Percentiles rank a stretch among this genome's conserved stretches.
Conservation (phyloP, 2,888 invertebrate species). For the Agrochola lychnidis region DNA sequence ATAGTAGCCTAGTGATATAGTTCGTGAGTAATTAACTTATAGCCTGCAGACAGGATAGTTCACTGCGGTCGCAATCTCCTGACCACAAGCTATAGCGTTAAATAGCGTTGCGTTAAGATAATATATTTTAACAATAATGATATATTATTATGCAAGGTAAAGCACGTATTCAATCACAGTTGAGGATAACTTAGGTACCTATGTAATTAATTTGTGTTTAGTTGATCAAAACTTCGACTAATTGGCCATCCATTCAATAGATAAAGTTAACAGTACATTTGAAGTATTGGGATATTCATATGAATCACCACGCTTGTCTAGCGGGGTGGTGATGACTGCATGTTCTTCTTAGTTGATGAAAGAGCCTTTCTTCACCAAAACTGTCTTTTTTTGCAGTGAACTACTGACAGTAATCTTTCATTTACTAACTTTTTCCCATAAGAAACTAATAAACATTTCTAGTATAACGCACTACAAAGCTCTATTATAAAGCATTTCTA, state of each 20-base stretch:
- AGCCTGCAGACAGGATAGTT: constrained; percentile 4
- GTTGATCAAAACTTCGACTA: constrained; percentile 8
- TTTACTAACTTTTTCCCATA: neutral
- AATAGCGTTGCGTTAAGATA: constrained; percentile 30
- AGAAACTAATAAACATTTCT: too few species aligned
- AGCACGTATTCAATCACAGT: constrained; percentile 31
- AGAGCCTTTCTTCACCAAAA: neutral
- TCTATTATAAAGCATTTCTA: too few species aligned
- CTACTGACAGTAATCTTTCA: too few species aligned
- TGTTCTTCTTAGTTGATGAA: neutral
- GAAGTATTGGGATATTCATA: neutral
- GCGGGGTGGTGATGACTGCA: neutral
- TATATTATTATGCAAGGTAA: constrained; percentile 34
- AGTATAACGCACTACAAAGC: too few species aligned
- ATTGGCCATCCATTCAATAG: constrained; percentile 17
- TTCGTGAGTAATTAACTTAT: neutral
- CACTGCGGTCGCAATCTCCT: constrained; percentile 18
- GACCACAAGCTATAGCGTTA: constrained; percentile 9
- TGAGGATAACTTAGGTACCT: constrained; percentile 34
- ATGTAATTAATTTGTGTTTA: constrained; percentile 22
- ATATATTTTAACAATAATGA: neutral
- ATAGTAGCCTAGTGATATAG: constrained; percentile 1
- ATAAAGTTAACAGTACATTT: neutral
- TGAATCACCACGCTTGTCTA: neutral
- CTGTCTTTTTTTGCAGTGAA: neutral